phyloP scores from a whole-genome alignment of 2,797 vertebrate species.

The Botia almorhae region DNA sequence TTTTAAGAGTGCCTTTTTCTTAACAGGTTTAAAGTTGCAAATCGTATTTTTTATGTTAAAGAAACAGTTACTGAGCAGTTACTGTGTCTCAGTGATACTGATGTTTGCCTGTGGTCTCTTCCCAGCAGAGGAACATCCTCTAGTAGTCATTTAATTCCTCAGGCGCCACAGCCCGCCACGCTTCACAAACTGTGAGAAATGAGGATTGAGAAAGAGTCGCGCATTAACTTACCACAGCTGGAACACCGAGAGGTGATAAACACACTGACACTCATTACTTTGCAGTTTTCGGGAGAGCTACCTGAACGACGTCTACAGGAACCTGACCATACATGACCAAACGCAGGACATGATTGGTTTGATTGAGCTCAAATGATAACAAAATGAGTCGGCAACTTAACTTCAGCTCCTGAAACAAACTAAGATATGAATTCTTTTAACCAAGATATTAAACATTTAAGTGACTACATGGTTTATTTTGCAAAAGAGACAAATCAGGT shows the following conservation, averaged over 20 bases:
- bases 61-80: too few species aligned
- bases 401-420: neutral
- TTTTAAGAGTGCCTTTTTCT: too few species aligned
- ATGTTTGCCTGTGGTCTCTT: constrained; percentile 19
- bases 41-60: too few species aligned
- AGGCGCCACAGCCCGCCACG: neutral
- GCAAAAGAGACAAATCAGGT: too few species aligned
- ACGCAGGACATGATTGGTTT: neutral
- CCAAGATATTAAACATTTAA: too few species aligned
- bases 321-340: neutral
- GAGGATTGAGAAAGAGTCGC: constrained; percentile 6
- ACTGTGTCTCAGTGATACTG: neutral
- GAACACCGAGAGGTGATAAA: constrained; percentile 8
- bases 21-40: too few species aligned
- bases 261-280: constrained; percentile 12
- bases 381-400: neutral
- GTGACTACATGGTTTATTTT: too few species aligned
- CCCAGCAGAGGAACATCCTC: constrained; percentile 50
- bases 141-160: constrained; percentile 18
- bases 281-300: neutral
- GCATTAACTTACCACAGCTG: constrained; percentile 27
- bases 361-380: neutral
- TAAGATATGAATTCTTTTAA: too few species aligned
- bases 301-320: neutral
- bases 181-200: constrained; percentile 26